phyloP scores from a whole-genome alignment of 2,797 vertebrate species.

The Poeciliopsis turneri region DNA sequence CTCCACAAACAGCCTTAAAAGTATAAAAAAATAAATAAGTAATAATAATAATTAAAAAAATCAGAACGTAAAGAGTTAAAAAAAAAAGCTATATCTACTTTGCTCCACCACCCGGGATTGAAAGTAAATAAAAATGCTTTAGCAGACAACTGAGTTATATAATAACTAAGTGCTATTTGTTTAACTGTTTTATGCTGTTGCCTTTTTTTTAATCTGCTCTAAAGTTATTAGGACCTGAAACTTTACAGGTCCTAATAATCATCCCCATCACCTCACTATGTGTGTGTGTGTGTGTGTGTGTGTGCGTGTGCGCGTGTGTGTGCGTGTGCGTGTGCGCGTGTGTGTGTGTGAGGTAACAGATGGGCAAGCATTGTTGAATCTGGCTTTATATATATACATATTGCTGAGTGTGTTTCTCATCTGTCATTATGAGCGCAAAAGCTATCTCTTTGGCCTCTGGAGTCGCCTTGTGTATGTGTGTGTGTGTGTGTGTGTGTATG shows the following conservation, averaged over 20 bases:
- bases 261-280: background rate
- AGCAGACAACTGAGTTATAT: constrained; percentile 1
- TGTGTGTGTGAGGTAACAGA: background rate
- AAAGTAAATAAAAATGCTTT: background rate
- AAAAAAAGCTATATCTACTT: background rate
- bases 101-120: background rate
- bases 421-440: background rate
- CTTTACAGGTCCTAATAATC: constrained; percentile 1
- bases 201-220: constrained; percentile 27
- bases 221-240: constrained; percentile 33
- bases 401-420: background rate
- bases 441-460: background rate
- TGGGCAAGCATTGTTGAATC: background rate
- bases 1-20: no score
- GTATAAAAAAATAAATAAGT: background rate
- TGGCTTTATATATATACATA: background rate
- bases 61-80: background rate
- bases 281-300: background rate
- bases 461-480: background rate
- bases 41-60: background rate
- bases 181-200: constrained; percentile 43
- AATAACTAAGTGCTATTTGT: constrained; percentile 9
- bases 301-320: no score
- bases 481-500: background rate
- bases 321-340: background rate